phyloP scores from a whole-genome alignment of 1,140 invertebrate genomes.

The Stegodyphus dumicola region DNA sequence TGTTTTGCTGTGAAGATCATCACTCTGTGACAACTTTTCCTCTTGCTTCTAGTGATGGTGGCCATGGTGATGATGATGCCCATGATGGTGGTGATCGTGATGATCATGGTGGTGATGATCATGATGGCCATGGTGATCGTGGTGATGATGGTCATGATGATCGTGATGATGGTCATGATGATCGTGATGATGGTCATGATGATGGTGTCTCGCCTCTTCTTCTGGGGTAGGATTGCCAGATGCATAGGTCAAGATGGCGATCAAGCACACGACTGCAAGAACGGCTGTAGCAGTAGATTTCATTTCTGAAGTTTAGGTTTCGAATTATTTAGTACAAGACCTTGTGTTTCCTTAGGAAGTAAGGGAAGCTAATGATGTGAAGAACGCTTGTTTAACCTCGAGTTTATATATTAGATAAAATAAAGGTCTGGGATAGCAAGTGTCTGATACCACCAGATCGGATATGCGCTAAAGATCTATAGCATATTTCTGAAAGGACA shows the following conservation, averaged over 20 bases:
- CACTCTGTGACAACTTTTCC: neutral
- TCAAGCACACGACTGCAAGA: neutral
- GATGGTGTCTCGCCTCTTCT: neutral
- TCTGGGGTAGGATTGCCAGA: neutral
- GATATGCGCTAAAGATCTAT: neutral
- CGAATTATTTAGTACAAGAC: neutral
- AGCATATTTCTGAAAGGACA: neutral
- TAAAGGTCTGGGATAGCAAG: neutral
- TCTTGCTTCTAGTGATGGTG: neutral
- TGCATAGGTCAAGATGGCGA: neutral
- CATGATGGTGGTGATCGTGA: constrained; percentile 10
- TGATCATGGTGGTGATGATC: neutral
- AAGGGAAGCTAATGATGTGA: neutral
- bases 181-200: neutral
- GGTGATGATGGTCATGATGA: neutral
- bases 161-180: neutral
- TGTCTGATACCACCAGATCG: neutral
- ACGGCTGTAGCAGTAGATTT: neutral
- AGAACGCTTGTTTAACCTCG: neutral
- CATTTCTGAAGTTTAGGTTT: neutral
- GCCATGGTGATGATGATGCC: neutral
- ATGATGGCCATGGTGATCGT: neutral
- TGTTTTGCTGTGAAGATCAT: too few species aligned
- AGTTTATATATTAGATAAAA: neutral
- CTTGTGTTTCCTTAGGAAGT: too few species aligned